These are phyloP conservation scores for Coreius guichenoti DNA, from an alignment of 2,797 vertebrate species.

Conservation along the genomic window DNA sequence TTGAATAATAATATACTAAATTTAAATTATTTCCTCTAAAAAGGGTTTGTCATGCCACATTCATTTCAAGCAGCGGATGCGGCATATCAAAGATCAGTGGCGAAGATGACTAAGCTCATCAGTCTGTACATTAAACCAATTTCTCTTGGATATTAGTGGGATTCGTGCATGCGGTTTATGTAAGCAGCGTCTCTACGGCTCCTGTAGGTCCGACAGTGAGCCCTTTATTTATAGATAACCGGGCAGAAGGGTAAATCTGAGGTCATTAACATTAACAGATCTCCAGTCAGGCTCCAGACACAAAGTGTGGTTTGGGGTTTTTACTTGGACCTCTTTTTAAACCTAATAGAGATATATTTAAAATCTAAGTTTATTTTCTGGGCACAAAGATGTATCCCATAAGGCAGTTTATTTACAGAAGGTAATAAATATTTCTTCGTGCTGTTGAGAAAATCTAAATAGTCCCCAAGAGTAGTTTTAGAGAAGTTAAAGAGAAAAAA, in stretches of 20 bases:
- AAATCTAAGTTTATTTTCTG: conserved; percentile 49
- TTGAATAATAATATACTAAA: background rate
- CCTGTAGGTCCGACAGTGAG: conserved; percentile 6
- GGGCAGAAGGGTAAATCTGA: conserved; percentile 47
- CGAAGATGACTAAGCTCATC: conserved; percentile 19
- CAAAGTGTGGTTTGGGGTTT: conserved; percentile 34
- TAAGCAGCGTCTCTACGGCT: conserved; percentile 37
- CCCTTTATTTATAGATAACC: conserved; percentile 56
- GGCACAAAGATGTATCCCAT: conserved; percentile 41
- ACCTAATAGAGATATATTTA: conserved; percentile 41
- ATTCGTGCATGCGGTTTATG: conserved; percentile 8
- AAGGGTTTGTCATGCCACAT: background rate
- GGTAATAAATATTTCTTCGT: conserved; percentile 65
- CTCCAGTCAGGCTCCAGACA: conserved; percentile 30
- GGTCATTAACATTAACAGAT: conserved; percentile 53
- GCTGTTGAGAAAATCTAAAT: conserved; percentile 62
- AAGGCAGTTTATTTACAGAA: conserved; percentile 63
- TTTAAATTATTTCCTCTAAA: background rate
- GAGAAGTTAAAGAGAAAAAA: conserved; percentile 19
- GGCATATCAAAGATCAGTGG: background rate
- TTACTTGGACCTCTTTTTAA: conserved; percentile 29
- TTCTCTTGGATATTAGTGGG: background rate
- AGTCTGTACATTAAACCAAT: conserved; percentile 3
- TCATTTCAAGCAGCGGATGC: background rate
- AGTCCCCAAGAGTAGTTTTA: conserved; percentile 57